phyloP scores from a whole-genome alignment of 2,797 vertebrate genomes.

The Rhinoraja longicauda region DNA sequence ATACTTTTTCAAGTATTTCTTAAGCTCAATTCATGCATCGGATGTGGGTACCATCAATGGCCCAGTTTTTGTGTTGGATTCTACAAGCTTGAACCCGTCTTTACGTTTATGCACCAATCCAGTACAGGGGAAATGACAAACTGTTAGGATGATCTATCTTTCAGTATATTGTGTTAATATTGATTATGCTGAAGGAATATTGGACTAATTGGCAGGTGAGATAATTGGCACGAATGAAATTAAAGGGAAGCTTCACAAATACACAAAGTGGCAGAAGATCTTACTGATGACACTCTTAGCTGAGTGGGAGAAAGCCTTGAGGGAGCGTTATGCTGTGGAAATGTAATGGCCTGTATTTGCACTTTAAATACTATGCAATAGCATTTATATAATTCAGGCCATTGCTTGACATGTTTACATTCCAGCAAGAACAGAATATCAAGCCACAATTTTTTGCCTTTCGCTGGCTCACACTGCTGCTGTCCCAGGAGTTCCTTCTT shows the following conservation, averaged over 20 bases:
- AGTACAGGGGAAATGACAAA: no score
- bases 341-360: neutral
- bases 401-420: neutral
- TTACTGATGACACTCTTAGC: neutral
- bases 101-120: no score
- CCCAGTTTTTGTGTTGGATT: no score
- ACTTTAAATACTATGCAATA: neutral
- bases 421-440: constrained; percentile 96
- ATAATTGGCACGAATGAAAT: neutral
- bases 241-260: neutral
- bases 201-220: neutral
- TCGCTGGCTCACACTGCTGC: constrained; percentile 89
- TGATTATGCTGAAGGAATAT: no score
- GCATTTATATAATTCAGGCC: neutral
- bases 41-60: no score
- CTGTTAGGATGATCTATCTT: no score
- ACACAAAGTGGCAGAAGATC: neutral
- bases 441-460: constrained; percentile 98
- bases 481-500: constrained; percentile 94
- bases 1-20: no score
- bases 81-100: no score
- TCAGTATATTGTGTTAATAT: no score
- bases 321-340: neutral
- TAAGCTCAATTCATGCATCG: no score
- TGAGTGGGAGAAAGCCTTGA: neutral